Evolutionary conservation across 1,140 invertebrate genomes (phyloP).

Genomic region (Pollicipes pollicipes): DNA sequence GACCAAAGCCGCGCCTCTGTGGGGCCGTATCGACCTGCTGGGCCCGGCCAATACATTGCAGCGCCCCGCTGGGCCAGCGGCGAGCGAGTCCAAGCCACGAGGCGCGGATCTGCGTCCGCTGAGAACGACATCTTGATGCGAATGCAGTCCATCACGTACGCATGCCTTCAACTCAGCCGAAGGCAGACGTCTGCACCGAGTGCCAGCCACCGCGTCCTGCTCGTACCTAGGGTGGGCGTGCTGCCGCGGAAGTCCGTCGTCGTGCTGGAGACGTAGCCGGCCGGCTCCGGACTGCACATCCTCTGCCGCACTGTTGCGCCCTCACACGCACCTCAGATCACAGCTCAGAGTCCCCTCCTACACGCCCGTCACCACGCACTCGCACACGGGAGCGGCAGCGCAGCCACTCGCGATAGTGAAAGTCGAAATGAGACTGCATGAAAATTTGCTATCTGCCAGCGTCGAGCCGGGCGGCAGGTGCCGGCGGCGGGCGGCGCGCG

Average conservation of each 20-base stretch:
- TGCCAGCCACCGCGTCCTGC: no score
- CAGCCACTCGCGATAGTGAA: background rate
- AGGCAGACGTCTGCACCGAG: no score
- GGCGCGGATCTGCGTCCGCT: no score
- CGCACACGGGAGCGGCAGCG: background rate
- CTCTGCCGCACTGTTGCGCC: background rate
- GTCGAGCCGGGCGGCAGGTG: background rate
- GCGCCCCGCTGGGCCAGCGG: no score
- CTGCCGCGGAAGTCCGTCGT: background rate
- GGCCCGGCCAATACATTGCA: no score
- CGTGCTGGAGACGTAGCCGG: background rate
- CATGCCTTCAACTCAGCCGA: no score
- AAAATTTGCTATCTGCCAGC: background rate
- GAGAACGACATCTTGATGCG: no score
- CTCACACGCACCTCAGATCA: background rate
- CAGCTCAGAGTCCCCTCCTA: background rate
- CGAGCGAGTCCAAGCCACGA: no score
- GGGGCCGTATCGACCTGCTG: no score
- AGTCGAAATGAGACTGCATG: background rate
- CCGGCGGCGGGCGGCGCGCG: no score
- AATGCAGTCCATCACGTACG: no score
- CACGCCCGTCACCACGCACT: background rate
- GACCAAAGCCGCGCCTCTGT: no score
- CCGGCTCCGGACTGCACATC: background rate
- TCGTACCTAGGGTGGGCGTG: background rate